A percentile compares a stretch with the other conserved stretches of the same genome.
Evolutionary conservation across 2,113 vertebrate genomes (phyloP).

Genomic region (Bostrychus sinensis): DNA sequence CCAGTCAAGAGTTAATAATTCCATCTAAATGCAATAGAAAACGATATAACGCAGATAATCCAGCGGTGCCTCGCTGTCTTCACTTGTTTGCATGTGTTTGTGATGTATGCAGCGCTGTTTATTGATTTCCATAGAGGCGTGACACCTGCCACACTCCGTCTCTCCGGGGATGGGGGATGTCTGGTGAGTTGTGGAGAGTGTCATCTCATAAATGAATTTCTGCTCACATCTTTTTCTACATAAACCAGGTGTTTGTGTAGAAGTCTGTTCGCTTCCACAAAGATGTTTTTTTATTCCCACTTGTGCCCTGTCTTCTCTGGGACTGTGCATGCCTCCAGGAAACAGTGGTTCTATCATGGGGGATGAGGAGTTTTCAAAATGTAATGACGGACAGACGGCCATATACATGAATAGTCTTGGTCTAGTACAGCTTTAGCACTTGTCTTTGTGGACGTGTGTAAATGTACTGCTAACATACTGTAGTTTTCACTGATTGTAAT

Average conservation of each 20-base stretch:
- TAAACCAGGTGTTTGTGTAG: slow-evolving; percentile 68
- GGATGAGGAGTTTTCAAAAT: too few species aligned
- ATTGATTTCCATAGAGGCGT: slow-evolving; percentile 74
- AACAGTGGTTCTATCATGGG: too few species aligned
- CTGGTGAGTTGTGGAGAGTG: slow-evolving; percentile 60
- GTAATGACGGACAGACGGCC: too few species aligned
- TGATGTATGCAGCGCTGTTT: slow-evolving; percentile 40
- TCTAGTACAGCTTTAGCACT: too few species aligned
- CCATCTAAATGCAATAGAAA: slow-evolving; percentile 33
- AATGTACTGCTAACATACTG: too few species aligned
- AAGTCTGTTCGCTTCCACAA: slow-evolving; percentile 55
- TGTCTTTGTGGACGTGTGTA: too few species aligned
- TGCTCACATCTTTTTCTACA: slow-evolving; percentile 68
- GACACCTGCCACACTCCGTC: slow-evolving; percentile 51
- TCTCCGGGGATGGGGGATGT: slow-evolving; percentile 43
- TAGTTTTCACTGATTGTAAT: too few species aligned
- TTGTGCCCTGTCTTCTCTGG: slow-evolving; percentile 26
- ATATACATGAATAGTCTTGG: too few species aligned
- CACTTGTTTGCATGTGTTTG: slow-evolving; percentile 25
- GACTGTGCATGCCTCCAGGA: slow-evolving; percentile 32
- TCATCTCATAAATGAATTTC: slow-evolving; percentile 76
- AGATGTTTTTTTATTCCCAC: slow-evolving; percentile 60
- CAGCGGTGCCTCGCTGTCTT: slow-evolving; percentile 20
- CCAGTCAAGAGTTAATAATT: slow-evolving; percentile 1
- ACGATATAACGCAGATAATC: slow-evolving; percentile 13